Conservation (phyloP, 2,113 vertebrate species). For the Leucoraja erinaceus region DNA sequence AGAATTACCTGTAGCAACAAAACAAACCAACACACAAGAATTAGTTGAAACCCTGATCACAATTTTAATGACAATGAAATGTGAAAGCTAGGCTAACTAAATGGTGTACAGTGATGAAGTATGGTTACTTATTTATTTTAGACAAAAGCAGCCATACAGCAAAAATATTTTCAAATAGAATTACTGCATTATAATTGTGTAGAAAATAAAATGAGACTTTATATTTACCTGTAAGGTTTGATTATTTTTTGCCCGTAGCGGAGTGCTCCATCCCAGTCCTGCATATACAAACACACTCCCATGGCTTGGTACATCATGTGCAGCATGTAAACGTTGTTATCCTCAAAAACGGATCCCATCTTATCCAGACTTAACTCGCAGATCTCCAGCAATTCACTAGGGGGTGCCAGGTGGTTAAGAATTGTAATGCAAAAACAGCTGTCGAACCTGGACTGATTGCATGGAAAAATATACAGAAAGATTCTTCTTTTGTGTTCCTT, state of each 20-base stretch:
- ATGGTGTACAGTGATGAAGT: not conserved
- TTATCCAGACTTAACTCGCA: slow-evolving; percentile 86
- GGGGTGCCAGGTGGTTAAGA: slow-evolving; percentile 77
- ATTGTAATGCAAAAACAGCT: slow-evolving; percentile 31
- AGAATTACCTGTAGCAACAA: not conserved
- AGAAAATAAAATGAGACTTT: not conserved
- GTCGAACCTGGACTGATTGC: not conserved
- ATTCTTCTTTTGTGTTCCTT: not conserved
- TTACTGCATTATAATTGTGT: not conserved
- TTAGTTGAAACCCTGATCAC: not conserved
- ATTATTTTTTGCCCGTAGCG: slow-evolving; percentile 82
- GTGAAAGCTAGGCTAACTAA: not conserved
- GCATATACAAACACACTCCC: slow-evolving; percentile 83
- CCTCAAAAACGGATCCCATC: slow-evolving; percentile 79
- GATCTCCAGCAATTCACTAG: slow-evolving; percentile 83
- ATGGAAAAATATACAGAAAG: not conserved
- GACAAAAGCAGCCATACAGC: no score
- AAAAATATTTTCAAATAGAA: not conserved
- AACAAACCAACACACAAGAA: not conserved
- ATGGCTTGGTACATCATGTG: slow-evolving; percentile 99
- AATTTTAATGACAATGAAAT: not conserved
- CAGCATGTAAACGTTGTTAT: slow-evolving; percentile 85
- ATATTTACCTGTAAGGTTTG: slow-evolving; percentile 74
- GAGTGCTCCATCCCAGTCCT: slow-evolving; percentile 74
- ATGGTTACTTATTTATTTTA: no score